A percentile compares a stretch with the other conserved stretches of the same genome.
Evolutionary conservation across 2,113 vertebrate genomes (phyloP).

Genomic region (Lagenorhynchus albirostris): DNA sequence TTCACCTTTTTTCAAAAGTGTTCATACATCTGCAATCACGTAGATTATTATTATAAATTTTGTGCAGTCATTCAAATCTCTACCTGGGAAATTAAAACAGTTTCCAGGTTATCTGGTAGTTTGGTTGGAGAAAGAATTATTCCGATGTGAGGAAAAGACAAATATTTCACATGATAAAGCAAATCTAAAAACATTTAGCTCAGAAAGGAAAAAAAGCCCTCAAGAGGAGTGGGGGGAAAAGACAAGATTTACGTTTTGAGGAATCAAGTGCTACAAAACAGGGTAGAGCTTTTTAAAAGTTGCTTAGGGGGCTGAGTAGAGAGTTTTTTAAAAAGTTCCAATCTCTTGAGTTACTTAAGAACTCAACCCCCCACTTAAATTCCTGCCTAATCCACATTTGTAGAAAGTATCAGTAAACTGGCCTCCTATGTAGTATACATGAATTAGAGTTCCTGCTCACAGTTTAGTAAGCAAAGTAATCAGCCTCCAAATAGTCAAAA

Average conservation of each 20-base stretch:
- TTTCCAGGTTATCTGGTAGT: constrained; percentile 40
- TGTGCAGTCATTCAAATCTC: constrained; percentile 52
- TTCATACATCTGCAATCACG: constrained; percentile 53
- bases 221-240: constrained; percentile 26
- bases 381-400: constrained; percentile 40
- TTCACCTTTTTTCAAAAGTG: constrained; percentile 32
- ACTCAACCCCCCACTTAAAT: constrained; percentile 28
- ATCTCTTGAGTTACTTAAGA: neutral
- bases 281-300: neutral
- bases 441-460: neutral
- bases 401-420: constrained; percentile 44
- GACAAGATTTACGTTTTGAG: constrained; percentile 13
- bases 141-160: constrained; percentile 45
- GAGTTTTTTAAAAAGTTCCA: neutral
- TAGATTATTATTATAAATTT: constrained; percentile 57
- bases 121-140: constrained; percentile 40
- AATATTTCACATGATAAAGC: neutral
- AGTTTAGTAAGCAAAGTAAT: neutral
- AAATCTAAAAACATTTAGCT: constrained; percentile 25
- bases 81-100: constrained; percentile 47
- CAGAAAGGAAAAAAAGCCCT: neutral
- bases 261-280: neutral
- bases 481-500: neutral
- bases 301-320: neutral
- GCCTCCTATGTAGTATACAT: neutral